Evolutionary conservation across 2,888 invertebrate genomes (phyloP).

Genomic region (Nasonia oneida): DNA sequence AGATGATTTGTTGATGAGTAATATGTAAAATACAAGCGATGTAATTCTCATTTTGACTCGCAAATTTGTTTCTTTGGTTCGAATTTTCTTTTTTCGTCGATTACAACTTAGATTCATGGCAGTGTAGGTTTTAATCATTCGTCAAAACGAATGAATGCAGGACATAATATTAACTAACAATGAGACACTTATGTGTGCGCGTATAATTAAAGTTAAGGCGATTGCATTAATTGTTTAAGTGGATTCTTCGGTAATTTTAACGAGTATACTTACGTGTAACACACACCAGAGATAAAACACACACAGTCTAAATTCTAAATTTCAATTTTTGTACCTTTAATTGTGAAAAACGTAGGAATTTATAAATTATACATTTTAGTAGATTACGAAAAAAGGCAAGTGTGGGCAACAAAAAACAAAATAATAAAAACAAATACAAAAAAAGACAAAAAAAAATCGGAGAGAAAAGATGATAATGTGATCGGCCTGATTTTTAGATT

Average conservation of each 20-base stretch:
- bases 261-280: slow-evolving; percentile 16
- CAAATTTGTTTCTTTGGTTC: slow-evolving; percentile 29
- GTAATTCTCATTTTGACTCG: slow-evolving; percentile 16
- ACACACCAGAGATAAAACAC: not conserved
- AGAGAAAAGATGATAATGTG: slow-evolving; percentile 34
- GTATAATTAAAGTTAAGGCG: slow-evolving; percentile 33
- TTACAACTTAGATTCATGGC: slow-evolving; percentile 47
- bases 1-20: slow-evolving; percentile 37
- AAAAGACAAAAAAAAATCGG: slow-evolving; percentile 4
- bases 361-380: slow-evolving; percentile 27
- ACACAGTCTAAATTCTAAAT: slow-evolving; percentile 50
- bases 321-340: slow-evolving; percentile 52
- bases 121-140: slow-evolving; percentile 36
- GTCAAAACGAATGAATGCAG: slow-evolving; percentile 47
- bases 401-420: slow-evolving; percentile 10
- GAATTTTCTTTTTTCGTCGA: not conserved
- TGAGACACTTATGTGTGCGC: slow-evolving; percentile 41
- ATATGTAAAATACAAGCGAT: slow-evolving; percentile 33
- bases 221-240: slow-evolving; percentile 49
- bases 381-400: slow-evolving; percentile 12
- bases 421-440: not conserved
- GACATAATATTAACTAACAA: slow-evolving; percentile 42
- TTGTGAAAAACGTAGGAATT: slow-evolving; percentile 18
- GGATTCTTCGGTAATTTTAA: slow-evolving; percentile 15
- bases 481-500: slow-evolving; percentile 62